Base-by-base conservation (phyloP, 2,888 invertebrate species). In the Diarsia brunnea region DNA sequence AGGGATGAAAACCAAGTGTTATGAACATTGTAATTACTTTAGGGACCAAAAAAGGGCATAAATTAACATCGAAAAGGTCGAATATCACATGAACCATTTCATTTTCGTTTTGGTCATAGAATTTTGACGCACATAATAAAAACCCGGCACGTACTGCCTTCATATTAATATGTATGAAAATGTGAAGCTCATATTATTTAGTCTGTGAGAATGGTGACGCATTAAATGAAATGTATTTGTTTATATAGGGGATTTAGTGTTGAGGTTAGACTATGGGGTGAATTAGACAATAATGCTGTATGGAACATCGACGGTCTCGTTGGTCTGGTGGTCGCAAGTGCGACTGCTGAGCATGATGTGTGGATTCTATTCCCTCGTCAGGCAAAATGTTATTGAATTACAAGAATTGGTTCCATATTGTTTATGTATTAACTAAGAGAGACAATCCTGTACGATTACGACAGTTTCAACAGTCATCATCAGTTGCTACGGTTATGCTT, bases 81-180 rank as follows among this genome's bases (percentile, higher is more conserved):
- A 88, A 87, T 88, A 91, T 92, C 90, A 91, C 89, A 89, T 89
- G 90, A 89, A 77, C 91, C 92, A 93, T 94, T 94, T 92, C 92
- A 85, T 90, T 92, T 91, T 91, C 92, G 91, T 93, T 92, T 91
- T 90, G 90, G 88, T 89, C 90, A 90, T 89, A 90, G 87, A 91
- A 89, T 90, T 92, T 93, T 93, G 93, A 93, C 91, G 89, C 86
- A 80, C 65, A 86, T 88, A 89, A 94, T 94, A 94, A 94, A 94
- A 92, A 93, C 84, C 79, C 90, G 87, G 87, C 93, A 92, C 94
- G 94, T 92, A 89, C 87, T 79, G 87, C 66, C 73, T 19, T 85
- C 79, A 81, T 91, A 92, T 94, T 93, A 94, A 94, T 94, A 94
- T 95, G 92, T 93, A 94, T 94, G 93, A 93, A 93, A 91, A 92